Evolutionary conservation across 2,888 invertebrate species (phyloP).

Genomic region (Meloe dianella): DNA sequence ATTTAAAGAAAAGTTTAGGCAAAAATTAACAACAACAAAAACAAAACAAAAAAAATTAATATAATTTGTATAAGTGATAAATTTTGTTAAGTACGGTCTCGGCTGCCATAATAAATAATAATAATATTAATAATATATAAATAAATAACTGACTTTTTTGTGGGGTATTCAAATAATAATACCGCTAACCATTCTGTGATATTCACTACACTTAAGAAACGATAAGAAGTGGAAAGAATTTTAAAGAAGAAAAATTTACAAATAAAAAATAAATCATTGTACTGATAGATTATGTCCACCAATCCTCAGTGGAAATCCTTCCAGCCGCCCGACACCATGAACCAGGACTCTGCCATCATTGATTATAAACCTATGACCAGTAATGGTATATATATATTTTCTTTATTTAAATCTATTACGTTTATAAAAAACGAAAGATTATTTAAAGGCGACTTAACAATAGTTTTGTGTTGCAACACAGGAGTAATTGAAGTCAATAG

Average conservation of each 20-base stretch:
- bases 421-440: no score
- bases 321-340: conserved; percentile 85
- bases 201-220: conserved; percentile 63
- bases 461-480: background rate
- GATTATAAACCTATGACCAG: conserved; percentile 79
- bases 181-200: conserved; percentile 69
- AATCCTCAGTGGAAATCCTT: conserved; percentile 90
- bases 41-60: background rate
- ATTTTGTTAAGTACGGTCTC: conserved; percentile 47
- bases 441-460: background rate
- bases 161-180: conserved; percentile 49
- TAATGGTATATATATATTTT: conserved; percentile 47
- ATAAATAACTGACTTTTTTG: conserved; percentile 45
- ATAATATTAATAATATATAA: background rate
- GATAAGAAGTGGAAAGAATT: conserved; percentile 52
- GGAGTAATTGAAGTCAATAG: conserved; percentile 7
- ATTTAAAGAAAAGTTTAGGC: conserved; percentile 13
- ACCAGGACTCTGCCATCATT: conserved; percentile 80
- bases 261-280: conserved; percentile 50
- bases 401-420: background rate
- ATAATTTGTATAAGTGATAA: conserved; percentile 39
- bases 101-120: conserved; percentile 51
- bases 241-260: conserved; percentile 41
- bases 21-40: background rate
- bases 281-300: conserved; percentile 69